Evolutionary conservation across 2,888 invertebrate species (phyloP).

Genomic region (Rhodophaea formosa): DNA sequence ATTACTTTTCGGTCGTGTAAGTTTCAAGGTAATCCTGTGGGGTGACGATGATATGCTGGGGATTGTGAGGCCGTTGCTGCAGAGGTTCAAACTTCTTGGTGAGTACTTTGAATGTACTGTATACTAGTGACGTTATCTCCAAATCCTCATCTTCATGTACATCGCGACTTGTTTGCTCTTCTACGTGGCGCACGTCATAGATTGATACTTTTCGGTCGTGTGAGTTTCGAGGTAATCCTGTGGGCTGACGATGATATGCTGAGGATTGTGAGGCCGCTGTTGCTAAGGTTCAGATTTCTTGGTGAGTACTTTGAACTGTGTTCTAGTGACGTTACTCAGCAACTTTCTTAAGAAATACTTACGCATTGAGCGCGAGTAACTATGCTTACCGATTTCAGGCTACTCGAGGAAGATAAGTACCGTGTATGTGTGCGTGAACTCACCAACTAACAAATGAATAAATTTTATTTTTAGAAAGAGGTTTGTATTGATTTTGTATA

Average conservation of each 20-base stretch:
- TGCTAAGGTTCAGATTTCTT: neutral
- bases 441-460: no score
- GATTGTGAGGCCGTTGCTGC: constrained; percentile 7
- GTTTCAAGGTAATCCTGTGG: constrained; percentile 25
- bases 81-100: constrained; percentile 4
- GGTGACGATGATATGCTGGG: constrained; percentile 14
- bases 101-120: neutral
- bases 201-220: constrained; percentile 64
- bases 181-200: constrained; percentile 74
- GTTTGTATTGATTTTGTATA: no score
- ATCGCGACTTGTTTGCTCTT: constrained; percentile 72
- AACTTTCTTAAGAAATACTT: no score
- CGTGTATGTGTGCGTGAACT: no score
- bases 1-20: constrained; percentile 58
- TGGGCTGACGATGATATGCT: constrained; percentile 14
- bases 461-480: no score
- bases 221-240: constrained; percentile 30
- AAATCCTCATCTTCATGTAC: constrained; percentile 77
- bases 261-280: constrained; percentile 10
- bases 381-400: no score
- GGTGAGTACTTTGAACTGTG: neutral
- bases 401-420: no score
- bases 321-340: no score
- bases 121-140: constrained; percentile 25
- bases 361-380: no score